Percentiles rank a stretch among this genome's conserved stretches.
phyloP scores from a whole-genome alignment of 2,888 invertebrate species.

The Cephus pulcher region DNA sequence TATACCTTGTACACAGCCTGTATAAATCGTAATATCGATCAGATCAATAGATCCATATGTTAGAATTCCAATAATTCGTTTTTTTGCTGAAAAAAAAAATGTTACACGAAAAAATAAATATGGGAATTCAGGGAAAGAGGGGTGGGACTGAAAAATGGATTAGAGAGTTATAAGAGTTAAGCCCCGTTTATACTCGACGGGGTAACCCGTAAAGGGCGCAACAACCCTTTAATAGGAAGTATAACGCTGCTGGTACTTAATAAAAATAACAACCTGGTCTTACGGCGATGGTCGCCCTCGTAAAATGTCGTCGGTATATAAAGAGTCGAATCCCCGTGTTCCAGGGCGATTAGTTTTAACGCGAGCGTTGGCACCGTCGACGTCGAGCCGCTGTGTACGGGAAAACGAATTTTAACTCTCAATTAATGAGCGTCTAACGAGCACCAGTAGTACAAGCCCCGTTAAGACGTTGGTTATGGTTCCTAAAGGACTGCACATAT shows the following conservation, averaged over 20 bases:
- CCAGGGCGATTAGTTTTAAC: conserved; percentile 2
- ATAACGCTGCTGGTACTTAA: conserved; percentile 13
- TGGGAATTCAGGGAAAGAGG: conserved; percentile 13
- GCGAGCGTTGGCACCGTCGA: neutral
- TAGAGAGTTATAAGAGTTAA: neutral
- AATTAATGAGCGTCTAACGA: conserved; percentile 33
- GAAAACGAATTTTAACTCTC: conserved; percentile 35
- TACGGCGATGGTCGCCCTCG: neutral
- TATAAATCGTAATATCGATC: no score
- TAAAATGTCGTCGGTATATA: conserved; percentile 2
- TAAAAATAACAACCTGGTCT: conserved; percentile 14
- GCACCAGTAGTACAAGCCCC: conserved; percentile 16
- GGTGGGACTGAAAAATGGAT: conserved; percentile 18
- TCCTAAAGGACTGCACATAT: conserved; percentile 6
- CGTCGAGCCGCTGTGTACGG: neutral
- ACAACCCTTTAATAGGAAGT: conserved; percentile 13
- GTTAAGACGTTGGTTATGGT: conserved; percentile 8
- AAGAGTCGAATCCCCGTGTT: conserved; percentile 13
- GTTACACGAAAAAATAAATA: neutral
- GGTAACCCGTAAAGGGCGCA: neutral
- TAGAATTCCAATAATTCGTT: conserved; percentile 10
- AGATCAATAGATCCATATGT: neutral
- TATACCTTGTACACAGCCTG: no score
- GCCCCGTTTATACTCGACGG: no score
- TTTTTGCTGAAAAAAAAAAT: neutral